Evolutionary conservation across 2,888 invertebrate genomes (phyloP), one percentile per base, ranked within the genome.

Genomic region (Agrotis exclamationis): DNA sequence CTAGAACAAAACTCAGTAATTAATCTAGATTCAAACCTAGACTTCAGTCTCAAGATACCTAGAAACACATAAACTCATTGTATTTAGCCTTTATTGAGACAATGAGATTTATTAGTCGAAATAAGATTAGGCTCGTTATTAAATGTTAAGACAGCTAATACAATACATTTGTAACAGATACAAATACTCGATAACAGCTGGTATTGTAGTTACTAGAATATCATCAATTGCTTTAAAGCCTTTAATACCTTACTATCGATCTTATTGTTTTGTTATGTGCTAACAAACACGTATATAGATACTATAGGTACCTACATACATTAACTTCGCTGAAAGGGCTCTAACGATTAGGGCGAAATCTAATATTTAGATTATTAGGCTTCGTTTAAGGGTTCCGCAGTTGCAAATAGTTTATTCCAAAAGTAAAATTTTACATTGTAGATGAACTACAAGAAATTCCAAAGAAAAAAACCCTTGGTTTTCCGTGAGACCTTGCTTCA

Each of bases 101-200:
- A 28, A 18, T 47, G 53, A 28, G 53, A 79, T 79, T 59, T 48
- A 73, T 59, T 28, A 53, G 16, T 28, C n/a, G 2, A 72, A 72
- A 22, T 28, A 2, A 58, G 47, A 79, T 72, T 11, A 79, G 44
- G 72, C n/a, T 13, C 16, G n/a, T n/a, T 72, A 73, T n/a, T 22
- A 58, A 68, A 71, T 68, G 76, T 45, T 22, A n/a, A 5, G 22
- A 45, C 22, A 45, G 45, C 67, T 20, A 67, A 45, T 5, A 70
- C 75, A 67, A 39, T 68, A 53, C 33, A 69, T 53, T 68, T 47
- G 20, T 57, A 47, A 1, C 1, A 28, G 39, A 22, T 53, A 73
- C 50, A 24, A 50, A 58, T 51, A 14, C 6, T 28, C 28, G 53
- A 54, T 54, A 79, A 33, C 16, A n/a, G 4, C 6, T 11, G 16